Percentiles rank a stretch among this genome's conserved stretches.
Conservation (phyloP, 2,797 vertebrate genomes). For the Acanthis flammea region DNA sequence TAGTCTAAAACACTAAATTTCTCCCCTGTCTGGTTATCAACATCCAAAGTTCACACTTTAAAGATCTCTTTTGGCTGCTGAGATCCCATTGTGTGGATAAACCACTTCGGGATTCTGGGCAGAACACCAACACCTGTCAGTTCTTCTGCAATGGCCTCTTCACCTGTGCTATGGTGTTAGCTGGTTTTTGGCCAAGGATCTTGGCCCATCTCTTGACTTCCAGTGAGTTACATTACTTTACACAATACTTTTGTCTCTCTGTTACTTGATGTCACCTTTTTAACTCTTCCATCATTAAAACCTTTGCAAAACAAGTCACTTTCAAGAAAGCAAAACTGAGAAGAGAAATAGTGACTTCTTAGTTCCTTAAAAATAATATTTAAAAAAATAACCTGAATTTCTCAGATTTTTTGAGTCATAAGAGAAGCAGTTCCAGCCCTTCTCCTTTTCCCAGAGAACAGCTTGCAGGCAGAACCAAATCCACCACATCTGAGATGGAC, state of each 20-base stretch:
- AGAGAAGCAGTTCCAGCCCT: neutral
- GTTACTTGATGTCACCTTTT: neutral
- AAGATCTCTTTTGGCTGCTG: neutral
- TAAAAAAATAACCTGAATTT: neutral
- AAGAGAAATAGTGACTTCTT: neutral
- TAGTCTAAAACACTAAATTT: neutral
- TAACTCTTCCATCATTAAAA: neutral
- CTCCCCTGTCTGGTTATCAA: neutral
- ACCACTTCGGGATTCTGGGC: neutral
- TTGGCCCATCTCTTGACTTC: neutral
- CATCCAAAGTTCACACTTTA: neutral
- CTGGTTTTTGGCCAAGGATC: neutral
- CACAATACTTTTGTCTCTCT: neutral
- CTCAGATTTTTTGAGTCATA: neutral
- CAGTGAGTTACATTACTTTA: neutral
- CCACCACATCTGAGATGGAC: neutral
- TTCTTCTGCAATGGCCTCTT: neutral
- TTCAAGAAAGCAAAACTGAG: neutral
- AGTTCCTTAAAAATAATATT: neutral
- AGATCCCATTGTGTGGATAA: neutral
- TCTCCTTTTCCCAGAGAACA: neutral
- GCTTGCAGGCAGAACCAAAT: neutral
- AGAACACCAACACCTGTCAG: fast-evolving
- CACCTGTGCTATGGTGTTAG: neutral
- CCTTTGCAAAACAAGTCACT: neutral